Evolutionary conservation across 2,113 vertebrate genomes (phyloP), one percentile per base, ranked within the genome.

Genomic region (Heliornis fulica): DNA sequence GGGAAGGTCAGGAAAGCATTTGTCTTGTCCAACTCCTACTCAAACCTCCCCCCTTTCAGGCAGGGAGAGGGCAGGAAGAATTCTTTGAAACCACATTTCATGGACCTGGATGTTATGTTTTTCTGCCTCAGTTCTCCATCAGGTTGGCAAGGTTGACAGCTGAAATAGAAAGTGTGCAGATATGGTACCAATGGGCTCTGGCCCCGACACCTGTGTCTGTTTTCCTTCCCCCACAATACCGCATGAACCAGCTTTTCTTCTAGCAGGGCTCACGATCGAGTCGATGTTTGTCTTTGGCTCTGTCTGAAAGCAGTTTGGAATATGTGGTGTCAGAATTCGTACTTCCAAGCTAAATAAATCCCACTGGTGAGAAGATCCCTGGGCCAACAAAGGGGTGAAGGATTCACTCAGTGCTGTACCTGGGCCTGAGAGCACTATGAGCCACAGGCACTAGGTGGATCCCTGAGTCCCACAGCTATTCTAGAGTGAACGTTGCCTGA

Each of bases 401-500:
- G 56, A 78, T 89, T 63, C 51, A 53, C 71, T 66, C 43, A 53
- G 0, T 72, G 22, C 29, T 46, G 1, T 72, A 21, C 7, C 21
- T 80, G 38, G 41, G 50, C 28, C 29, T 32, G 31, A n/a, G 43
- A 65, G 34, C 3, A 5, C 17, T 46, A 51, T 76, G 45, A 77
- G 50, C 50, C 34, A 19, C 34, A 26, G 51, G 43, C n/a, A 5
- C 18, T n/a, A 29, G 36, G 4, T 57, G 53, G 38, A 38, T 65
- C 57, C 46, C 51, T 10, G 23, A 51, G 74, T 64, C 66, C 70
- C 66, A 13, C 53, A 71, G 25, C 32, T 59, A 6, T 65, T 84
- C 86, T 94, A 90, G 95, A 97, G 95, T 96, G 94, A 97, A 94
- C 77, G 75, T 95, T 96, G 95, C 94, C 88, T 93, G 20, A 59